Conservation (phyloP, 2,113 vertebrate genomes). For the Trematocara zebra region DNA sequence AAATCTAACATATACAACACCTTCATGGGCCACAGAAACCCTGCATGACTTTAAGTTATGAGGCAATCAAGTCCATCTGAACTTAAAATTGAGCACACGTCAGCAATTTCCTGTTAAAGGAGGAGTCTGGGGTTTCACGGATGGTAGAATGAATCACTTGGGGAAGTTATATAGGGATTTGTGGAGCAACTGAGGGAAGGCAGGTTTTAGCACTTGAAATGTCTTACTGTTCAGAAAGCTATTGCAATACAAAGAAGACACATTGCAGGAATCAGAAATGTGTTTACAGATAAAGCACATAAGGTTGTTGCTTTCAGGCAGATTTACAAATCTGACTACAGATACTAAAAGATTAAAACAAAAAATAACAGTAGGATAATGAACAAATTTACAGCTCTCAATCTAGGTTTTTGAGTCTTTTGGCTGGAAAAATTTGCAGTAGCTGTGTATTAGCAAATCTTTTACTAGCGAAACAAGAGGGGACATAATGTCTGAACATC, state of each 20-base stretch:
- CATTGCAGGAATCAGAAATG: neutral
- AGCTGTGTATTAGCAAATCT: neutral
- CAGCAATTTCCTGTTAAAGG: neutral
- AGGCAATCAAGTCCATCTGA: neutral
- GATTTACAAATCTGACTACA: neutral
- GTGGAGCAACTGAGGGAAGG: neutral
- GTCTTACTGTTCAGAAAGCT: neutral
- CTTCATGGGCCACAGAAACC: neutral
- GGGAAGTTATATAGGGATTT: neutral
- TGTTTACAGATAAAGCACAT: neutral
- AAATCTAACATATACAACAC: neutral
- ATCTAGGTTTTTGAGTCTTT: neutral
- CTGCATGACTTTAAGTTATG: neutral
- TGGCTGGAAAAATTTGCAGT: neutral
- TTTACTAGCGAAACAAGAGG: neutral
- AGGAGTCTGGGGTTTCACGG: conserved; percentile 37
- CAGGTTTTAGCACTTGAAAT: neutral
- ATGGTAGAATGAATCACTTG: conserved; percentile 14
- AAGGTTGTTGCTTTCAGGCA: neutral
- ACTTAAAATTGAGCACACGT: neutral
- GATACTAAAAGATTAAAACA: neutral
- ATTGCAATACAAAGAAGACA: neutral
- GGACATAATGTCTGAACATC: neutral
- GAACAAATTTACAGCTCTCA: conserved; percentile 36
- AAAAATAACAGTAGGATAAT: conserved; percentile 46